These are phyloP conservation scores for Bombus fervidus DNA, from an alignment of 1,140 invertebrate genomes.

Conservation along the genomic window DNA sequence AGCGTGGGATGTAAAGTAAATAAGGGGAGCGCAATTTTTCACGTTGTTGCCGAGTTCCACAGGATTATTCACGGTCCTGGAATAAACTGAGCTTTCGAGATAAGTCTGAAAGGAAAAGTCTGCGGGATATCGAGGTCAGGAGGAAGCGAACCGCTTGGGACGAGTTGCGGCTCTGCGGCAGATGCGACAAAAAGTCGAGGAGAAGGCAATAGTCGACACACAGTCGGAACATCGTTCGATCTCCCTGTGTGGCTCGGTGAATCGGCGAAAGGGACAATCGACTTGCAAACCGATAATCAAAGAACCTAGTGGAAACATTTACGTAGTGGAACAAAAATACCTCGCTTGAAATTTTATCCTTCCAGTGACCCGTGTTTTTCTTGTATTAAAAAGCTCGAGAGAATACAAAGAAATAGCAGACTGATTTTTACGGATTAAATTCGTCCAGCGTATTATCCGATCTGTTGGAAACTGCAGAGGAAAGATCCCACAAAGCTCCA, in stretches of 20 bases:
- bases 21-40: constrained; percentile 6
- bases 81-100: constrained; percentile 7
- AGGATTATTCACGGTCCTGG: neutral
- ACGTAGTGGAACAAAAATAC: neutral
- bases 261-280: constrained; percentile 23
- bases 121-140: constrained; percentile 7
- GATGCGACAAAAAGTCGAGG: neutral
- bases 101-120: constrained; percentile 13
- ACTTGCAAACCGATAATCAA: neutral
- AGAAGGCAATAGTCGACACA: neutral
- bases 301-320: neutral
- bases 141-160: neutral
- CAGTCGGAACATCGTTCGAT: too few relatives aligned
- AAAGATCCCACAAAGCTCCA: constrained; percentile 17
- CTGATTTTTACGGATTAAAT: neutral
- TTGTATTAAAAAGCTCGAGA: neutral
- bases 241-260: neutral
- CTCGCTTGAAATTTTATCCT: neutral
- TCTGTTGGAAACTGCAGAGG: neutral
- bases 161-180: neutral
- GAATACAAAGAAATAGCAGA: neutral
- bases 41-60: neutral
- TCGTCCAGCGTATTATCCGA: too few relatives aligned
- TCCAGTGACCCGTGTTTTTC: too few relatives aligned
- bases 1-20: neutral